A percentile compares a stretch with the other conserved stretches of the same genome.
phyloP scores from a whole-genome alignment of 1,140 invertebrate species.

The Drosophila murphyi region DNA sequence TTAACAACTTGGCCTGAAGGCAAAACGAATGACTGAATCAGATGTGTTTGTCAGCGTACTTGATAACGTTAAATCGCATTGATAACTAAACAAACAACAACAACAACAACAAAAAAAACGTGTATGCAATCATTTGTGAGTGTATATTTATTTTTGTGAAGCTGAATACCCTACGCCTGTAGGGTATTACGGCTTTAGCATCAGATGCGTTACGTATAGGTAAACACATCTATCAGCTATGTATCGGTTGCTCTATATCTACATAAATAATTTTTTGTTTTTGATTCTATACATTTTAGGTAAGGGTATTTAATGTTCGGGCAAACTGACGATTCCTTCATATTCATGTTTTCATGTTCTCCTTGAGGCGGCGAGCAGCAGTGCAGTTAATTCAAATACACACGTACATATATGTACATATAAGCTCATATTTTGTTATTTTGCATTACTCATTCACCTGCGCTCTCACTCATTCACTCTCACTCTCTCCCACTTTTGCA shows the following conservation, averaged over 20 bases:
- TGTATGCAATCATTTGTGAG: no score
- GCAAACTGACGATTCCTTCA: no score
- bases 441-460: conserved; percentile 37
- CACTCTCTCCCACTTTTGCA: background rate
- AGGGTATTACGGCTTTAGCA: background rate
- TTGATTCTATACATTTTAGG: no score
- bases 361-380: conserved; percentile 22
- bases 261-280: no score
- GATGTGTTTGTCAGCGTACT: background rate
- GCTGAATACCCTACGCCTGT: no score
- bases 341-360: conserved; percentile 21
- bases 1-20: conserved; percentile 30
- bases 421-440: conserved; percentile 5
- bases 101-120: no score
- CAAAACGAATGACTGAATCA: conserved; percentile 3
- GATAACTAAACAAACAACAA: background rate
- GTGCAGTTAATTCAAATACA: conserved; percentile 21
- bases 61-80: conserved; percentile 32
- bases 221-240: no score
- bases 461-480: conserved; percentile 19
- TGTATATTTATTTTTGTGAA: background rate
- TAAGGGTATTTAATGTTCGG: no score
- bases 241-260: no score
- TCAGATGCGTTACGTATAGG: no score
- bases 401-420: background rate